Conservation (phyloP, 2,888 invertebrate species). For the Dolichomitus sp. region DNA sequence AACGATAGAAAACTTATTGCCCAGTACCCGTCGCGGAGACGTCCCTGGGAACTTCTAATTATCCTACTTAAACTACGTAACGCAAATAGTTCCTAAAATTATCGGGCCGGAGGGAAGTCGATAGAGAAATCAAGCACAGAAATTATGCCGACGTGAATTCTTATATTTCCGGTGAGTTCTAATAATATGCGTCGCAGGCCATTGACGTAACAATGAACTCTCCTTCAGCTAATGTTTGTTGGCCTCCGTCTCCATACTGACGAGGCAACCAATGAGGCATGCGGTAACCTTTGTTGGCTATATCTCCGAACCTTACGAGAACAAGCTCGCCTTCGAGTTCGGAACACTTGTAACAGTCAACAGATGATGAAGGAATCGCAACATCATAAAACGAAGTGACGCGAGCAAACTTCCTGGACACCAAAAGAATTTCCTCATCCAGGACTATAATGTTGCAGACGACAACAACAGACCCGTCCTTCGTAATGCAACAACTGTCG, state of each 20-base stretch:
- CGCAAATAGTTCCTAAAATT: neutral
- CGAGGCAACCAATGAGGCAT: constrained; percentile 23
- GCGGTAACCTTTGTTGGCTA: constrained; percentile 11
- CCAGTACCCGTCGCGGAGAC: neutral
- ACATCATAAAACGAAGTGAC: constrained; percentile 26
- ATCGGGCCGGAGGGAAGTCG: neutral
- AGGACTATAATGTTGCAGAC: constrained; percentile 11
- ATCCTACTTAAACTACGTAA: neutral
- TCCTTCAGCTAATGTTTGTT: neutral
- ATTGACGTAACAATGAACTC: constrained; percentile 7
- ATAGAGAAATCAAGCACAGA: neutral
- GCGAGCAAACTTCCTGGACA: constrained; percentile 1
- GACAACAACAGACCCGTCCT: constrained; percentile 1
- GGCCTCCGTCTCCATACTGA: neutral
- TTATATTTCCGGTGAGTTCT: neutral
- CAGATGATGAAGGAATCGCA: constrained; percentile 12
- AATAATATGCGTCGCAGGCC: neutral
- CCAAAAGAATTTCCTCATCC: neutral
- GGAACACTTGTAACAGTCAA: constrained; percentile 26
- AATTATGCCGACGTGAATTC: no score
- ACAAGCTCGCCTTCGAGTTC: constrained; percentile 14
- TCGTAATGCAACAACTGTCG: constrained; percentile 23
- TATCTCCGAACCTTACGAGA: constrained; percentile 1
- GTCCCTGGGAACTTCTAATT: constrained; percentile 1
- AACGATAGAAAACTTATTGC: neutral